Conservation (phyloP, 2,797 vertebrate genomes). For the Threskiornis aethiopicus region DNA sequence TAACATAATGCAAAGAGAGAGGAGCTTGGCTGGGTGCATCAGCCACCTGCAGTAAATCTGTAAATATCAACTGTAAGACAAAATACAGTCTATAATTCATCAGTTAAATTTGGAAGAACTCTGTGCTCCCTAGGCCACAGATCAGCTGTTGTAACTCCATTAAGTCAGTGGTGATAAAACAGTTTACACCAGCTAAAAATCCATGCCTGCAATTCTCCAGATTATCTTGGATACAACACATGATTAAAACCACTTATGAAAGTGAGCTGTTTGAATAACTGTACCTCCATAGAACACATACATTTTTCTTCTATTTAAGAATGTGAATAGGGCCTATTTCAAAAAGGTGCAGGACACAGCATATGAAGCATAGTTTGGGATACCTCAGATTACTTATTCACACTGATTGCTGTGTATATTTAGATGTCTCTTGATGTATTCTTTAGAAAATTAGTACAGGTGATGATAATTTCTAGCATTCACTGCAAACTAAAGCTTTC, state of each 20-base stretch:
- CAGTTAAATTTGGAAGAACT: not conserved
- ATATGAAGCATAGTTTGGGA: not conserved
- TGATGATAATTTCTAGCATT: not conserved
- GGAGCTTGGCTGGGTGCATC: not conserved
- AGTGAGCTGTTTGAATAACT: not conserved
- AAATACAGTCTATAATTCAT: not conserved
- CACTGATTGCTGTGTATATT: not conserved
- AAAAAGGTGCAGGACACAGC: not conserved
- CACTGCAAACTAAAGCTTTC: not conserved
- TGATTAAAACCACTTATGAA: not conserved
- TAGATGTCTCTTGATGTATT: not conserved
- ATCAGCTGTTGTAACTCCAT: not conserved
- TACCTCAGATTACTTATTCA: not conserved
- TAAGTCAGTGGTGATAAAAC: not conserved
- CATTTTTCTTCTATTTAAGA: not conserved
- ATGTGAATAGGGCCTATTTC: not conserved
- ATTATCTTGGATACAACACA: not conserved
- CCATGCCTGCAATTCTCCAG: not conserved
- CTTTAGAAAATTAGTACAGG: not conserved
- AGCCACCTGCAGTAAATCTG: not conserved
- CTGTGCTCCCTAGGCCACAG: not conserved
- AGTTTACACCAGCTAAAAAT: not conserved
- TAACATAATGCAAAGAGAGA: not conserved
- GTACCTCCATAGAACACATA: fast-evolving
- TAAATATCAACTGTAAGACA: not conserved